Evolutionary conservation across 1,140 invertebrate genomes (phyloP).

Genomic region (Leptinotarsa undecemlineata): DNA sequence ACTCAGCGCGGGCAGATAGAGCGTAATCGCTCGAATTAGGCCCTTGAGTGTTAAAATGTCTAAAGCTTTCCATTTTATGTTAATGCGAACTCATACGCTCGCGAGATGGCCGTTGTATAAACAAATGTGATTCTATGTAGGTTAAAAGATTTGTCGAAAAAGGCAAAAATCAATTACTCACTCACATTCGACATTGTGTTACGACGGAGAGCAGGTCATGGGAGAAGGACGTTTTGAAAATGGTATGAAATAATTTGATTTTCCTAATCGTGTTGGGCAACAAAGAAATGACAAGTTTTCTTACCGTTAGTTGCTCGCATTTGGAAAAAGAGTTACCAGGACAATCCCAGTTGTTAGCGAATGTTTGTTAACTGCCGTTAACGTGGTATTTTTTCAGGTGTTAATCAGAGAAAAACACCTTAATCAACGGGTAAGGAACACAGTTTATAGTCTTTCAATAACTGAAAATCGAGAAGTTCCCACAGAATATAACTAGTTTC

Average conservation of each 20-base stretch:
- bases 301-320: too few species aligned
- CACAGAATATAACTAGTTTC: too few species aligned
- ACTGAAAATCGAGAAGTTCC: too few species aligned
- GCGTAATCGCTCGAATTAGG: not conserved
- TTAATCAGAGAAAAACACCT: too few species aligned
- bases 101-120: slow-evolving; percentile 7
- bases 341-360: too few species aligned
- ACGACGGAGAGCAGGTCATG: not conserved
- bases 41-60: not conserved
- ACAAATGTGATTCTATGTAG: slow-evolving; percentile 17
- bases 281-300: too few species aligned
- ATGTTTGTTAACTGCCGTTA: too few species aligned
- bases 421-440: too few species aligned
- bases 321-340: too few species aligned
- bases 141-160: slow-evolving; percentile 23
- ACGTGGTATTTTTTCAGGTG: too few species aligned
- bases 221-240: slow-evolving; percentile 13
- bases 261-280: too few species aligned
- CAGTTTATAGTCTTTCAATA: too few species aligned
- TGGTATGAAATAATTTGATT: not conserved
- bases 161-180: slow-evolving; percentile 26
- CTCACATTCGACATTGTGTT: slow-evolving; percentile 16
- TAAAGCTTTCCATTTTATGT: slow-evolving; percentile 14
- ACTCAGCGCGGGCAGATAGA: not conserved
- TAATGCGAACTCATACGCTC: not conserved